A percentile compares a stretch with the other conserved stretches of the same genome.
Conservation (phyloP, 2,888 invertebrate species). For the Melieria omissa region DNA sequence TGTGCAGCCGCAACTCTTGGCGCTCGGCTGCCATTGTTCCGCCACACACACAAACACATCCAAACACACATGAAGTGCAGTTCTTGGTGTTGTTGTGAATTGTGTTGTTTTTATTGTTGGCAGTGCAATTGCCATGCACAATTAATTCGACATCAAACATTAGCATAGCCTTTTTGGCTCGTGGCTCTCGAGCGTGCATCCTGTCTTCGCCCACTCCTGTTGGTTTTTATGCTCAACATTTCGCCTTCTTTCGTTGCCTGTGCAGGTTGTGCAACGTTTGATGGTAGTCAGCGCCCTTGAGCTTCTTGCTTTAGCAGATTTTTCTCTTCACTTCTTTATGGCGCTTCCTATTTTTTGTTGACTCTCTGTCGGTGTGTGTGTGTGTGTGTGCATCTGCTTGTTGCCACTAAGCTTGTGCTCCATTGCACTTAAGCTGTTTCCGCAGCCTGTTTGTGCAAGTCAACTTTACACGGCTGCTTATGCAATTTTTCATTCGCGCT, state of each 20-base stretch:
- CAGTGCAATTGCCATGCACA: constrained; percentile 27
- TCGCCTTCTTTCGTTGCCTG: no score
- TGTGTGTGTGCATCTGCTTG: constrained; percentile 12
- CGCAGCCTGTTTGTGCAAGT: constrained; percentile 18
- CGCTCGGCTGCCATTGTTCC: no score
- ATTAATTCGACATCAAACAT: constrained; percentile 44
- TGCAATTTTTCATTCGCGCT: background rate
- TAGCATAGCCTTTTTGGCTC: constrained; percentile 45
- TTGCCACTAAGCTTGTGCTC: constrained; percentile 25
- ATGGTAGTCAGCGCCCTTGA: no score
- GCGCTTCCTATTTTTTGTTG: background rate
- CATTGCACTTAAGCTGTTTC: constrained; percentile 32
- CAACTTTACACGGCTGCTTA: background rate
- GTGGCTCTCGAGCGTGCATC: constrained; percentile 9
- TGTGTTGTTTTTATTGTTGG: no score
- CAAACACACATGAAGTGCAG: no score
- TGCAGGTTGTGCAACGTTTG: no score
- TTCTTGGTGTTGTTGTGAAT: no score
- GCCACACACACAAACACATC: no score
- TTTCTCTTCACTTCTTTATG: background rate
- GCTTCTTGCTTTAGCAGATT: background rate
- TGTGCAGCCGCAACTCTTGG: no score
- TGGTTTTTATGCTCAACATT: no score
- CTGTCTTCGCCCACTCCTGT: constrained; percentile 13
- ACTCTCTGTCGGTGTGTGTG: constrained; percentile 2